phyloP scores from a whole-genome alignment of 2,797 vertebrate species.

The Cygnus olor region DNA sequence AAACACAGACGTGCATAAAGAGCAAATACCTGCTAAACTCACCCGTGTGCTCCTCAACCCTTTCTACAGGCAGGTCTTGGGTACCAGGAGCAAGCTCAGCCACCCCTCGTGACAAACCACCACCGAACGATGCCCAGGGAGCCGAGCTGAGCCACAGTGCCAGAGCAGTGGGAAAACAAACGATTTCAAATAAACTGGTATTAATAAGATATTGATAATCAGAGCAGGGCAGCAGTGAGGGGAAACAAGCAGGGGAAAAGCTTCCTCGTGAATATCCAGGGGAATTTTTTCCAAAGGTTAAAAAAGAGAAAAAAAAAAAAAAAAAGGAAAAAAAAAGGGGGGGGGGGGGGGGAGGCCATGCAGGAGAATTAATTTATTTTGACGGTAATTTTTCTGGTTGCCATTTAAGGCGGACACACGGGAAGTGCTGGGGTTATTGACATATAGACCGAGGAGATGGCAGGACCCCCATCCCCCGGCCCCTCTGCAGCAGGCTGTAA shows the following conservation, averaged over 20 bases:
- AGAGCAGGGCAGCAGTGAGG: background rate
- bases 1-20: rapidly evolving
- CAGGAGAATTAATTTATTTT: background rate
- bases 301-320: background rate
- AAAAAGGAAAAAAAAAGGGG: no score
- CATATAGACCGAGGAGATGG: background rate
- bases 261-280: constrained; percentile 28
- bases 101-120: background rate
- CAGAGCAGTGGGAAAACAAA: background rate
- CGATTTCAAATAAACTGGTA: background rate
- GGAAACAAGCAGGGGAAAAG: background rate
- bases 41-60: rapidly evolving
- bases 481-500: constrained; percentile 29
- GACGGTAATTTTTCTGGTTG: background rate
- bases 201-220: constrained; percentile 44
- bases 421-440: constrained; percentile 44
- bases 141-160: rapidly evolving
- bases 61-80: rapidly evolving
- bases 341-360: background rate
- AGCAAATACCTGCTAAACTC: background rate
- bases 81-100: background rate
- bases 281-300: background rate
- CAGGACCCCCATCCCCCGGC: constrained; percentile 47
- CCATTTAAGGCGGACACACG: background rate
- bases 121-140: background rate